A percentile compares a stretch with the other conserved stretches of the same genome.
Evolutionary conservation across 2,797 vertebrate genomes (phyloP).

Genomic region (Okamejei kenojei): DNA sequence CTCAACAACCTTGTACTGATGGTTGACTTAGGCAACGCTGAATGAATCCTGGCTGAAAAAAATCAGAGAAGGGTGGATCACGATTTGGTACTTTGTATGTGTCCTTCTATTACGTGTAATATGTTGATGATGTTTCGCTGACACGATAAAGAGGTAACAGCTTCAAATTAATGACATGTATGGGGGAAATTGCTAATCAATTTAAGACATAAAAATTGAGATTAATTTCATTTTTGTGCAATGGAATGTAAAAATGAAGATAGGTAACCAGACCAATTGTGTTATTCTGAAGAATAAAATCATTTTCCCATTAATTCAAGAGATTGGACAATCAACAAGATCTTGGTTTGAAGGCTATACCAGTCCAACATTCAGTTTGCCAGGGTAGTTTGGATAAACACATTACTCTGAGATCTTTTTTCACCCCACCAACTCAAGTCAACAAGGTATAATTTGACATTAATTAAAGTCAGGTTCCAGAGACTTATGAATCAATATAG

Average conservation of each 20-base stretch:
- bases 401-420: neutral
- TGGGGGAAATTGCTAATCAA: neutral
- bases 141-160: neutral
- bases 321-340: neutral
- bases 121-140: neutral
- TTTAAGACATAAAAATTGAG: neutral
- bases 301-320: neutral
- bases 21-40: slow-evolving; percentile 38
- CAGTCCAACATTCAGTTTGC: neutral
- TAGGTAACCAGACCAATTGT: neutral
- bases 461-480: neutral
- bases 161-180: neutral
- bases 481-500: neutral
- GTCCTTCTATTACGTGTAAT: neutral
- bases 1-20: slow-evolving; percentile 40
- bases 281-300: neutral
- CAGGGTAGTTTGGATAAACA: neutral
- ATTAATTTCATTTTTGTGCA: neutral
- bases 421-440: neutral
- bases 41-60: slow-evolving; percentile 39
- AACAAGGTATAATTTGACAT: neutral
- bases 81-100: slow-evolving; percentile 39
- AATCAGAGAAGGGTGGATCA: slow-evolving; percentile 37
- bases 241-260: neutral
- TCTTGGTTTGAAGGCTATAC: neutral